These are phyloP conservation scores for Rafetus swinhoei DNA, from an alignment of 2,113 vertebrate species.

Conservation along the genomic window DNA sequence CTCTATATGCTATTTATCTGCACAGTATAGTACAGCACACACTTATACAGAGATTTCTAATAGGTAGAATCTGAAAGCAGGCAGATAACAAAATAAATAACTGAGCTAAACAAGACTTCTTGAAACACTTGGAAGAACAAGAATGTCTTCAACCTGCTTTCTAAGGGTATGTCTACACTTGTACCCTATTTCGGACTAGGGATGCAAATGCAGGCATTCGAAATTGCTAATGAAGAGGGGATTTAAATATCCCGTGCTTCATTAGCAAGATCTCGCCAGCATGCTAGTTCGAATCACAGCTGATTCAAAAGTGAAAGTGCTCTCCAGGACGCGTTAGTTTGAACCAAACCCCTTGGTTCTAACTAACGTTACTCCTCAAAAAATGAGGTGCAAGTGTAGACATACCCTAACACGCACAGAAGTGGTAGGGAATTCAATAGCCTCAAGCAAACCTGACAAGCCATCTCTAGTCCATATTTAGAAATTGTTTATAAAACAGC, in stretches of 20 bases:
- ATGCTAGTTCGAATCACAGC: no score
- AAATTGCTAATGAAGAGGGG: no score
- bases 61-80: not conserved
- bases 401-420: not conserved
- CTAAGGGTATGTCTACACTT: not conserved
- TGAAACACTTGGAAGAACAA: not conserved
- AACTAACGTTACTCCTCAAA: no score
- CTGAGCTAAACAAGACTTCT: not conserved
- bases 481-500: not conserved
- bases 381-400: no score
- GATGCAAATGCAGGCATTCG: no score
- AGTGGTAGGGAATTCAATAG: not conserved
- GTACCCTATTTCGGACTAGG: no score
- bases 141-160: not conserved
- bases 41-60: not conserved
- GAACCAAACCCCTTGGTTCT: no score
- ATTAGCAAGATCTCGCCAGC: no score
- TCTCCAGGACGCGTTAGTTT: no score
- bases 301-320: no score
- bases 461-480: no score
- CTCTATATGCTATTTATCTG: not conserved
- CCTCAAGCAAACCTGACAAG: not conserved
- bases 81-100: not conserved
- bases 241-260: no score
- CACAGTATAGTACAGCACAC: not conserved